A percentile compares a stretch with the other conserved stretches of the same genome.
Conservation (phyloP, 2,888 invertebrate genomes). For the Pocota personata region DNA sequence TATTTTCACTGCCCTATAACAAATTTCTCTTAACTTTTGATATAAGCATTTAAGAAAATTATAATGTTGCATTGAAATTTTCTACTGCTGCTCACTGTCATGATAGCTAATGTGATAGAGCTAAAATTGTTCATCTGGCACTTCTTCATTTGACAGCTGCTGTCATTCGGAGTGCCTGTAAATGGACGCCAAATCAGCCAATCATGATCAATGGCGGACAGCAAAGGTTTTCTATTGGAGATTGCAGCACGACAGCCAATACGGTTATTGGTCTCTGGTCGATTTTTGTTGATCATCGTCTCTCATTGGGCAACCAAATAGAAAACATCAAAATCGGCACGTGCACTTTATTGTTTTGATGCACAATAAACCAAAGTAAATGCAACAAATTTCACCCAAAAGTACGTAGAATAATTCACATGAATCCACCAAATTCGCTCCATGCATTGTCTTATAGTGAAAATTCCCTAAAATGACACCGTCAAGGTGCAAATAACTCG, state of each 20-base stretch:
- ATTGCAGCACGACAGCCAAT: slow-evolving; percentile 75
- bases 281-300: slow-evolving; percentile 77
- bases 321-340: slow-evolving; percentile 75
- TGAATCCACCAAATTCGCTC: slow-evolving; percentile 23
- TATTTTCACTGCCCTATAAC: no score
- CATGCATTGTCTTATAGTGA: slow-evolving; percentile 14
- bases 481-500: slow-evolving; percentile 6
- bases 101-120: neutral
- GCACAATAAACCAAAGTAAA: slow-evolving; percentile 51
- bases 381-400: slow-evolving; percentile 57
- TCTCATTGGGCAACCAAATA: slow-evolving; percentile 76
- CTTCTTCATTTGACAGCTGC: slow-evolving; percentile 60
- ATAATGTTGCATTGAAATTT: no score
- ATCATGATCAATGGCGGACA: slow-evolving; percentile 78
- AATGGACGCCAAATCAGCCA: slow-evolving; percentile 78
- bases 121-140: slow-evolving; percentile 27
- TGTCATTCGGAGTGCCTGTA: slow-evolving; percentile 74
- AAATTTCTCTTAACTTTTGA: no score
- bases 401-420: slow-evolving; percentile 25
- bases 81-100: neutral
- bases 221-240: slow-evolving; percentile 77
- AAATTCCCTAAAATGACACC: slow-evolving; percentile 2
- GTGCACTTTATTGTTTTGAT: slow-evolving; percentile 75
- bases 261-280: slow-evolving; percentile 76
- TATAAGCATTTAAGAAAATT: no score